phyloP scores from a whole-genome alignment of 2,113 vertebrate genomes.

The Burhinus oedicnemus region DNA sequence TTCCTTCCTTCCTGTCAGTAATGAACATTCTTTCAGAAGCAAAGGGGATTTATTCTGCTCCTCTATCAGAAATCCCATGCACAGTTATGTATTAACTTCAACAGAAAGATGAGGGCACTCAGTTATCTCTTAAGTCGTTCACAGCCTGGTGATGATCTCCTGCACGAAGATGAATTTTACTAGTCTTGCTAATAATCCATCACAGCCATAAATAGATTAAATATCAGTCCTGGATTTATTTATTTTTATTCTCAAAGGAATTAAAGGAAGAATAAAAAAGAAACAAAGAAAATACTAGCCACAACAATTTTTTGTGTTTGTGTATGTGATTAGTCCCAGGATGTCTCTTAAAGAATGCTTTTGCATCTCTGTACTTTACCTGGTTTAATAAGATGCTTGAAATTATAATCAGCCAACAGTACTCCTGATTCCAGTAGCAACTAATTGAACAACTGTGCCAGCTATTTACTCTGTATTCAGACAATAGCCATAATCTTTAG shows the following conservation, averaged over 20 bases:
- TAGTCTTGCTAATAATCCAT: background rate
- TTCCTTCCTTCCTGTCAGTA: background rate
- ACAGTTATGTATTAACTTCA: background rate
- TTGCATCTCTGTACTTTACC: background rate
- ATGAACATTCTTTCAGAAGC: background rate
- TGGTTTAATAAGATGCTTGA: background rate
- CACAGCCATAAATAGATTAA: background rate
- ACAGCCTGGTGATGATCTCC: background rate
- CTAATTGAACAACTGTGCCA: background rate
- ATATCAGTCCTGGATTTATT: background rate
- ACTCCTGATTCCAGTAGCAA: background rate
- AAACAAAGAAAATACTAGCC: background rate
- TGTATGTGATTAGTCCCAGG: background rate
- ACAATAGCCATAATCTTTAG: background rate
- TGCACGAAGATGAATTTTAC: background rate
- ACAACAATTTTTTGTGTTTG: background rate
- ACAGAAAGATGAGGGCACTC: background rate
- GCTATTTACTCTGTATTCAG: background rate
- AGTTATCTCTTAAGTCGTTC: background rate
- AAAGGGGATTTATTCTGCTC: background rate
- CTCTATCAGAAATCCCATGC: background rate
- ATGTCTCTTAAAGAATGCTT: background rate
- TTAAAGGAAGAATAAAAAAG: background rate
- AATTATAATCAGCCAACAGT: background rate
- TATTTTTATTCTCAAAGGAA: background rate